phyloP scores from a whole-genome alignment of 2,797 vertebrate genomes.

The Anas bahamensis region DNA sequence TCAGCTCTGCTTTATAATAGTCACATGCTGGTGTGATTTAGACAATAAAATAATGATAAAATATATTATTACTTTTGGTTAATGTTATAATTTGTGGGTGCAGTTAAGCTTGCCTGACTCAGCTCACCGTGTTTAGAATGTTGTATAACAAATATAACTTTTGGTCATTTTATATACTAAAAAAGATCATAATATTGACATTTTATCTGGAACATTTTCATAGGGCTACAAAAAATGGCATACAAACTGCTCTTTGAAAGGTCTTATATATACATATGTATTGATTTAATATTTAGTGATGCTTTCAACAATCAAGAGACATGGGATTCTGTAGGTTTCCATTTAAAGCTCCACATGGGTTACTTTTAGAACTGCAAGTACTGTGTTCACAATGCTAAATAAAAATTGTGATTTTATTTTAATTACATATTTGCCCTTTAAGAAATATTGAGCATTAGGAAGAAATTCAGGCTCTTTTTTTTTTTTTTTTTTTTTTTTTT shows the following conservation, averaged over 20 bases:
- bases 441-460: neutral
- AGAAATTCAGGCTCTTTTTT: neutral
- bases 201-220: neutral
- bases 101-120: neutral
- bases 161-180: neutral
- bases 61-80: neutral
- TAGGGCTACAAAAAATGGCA: neutral
- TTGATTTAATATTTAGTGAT: conserved; percentile 59
- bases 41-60: neutral
- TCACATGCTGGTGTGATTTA: neutral
- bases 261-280: neutral
- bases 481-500: conserved; percentile 13
- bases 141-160: neutral
- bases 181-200: conserved; percentile 4
- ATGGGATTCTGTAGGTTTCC: conserved; percentile 1
- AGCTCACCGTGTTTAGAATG: neutral
- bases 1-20: neutral
- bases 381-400: neutral
- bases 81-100: neutral
- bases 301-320: conserved; percentile 48
- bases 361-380: neutral
- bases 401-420: neutral
- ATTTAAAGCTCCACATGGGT: neutral
- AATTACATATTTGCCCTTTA: conserved; percentile 12
- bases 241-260: conserved; percentile 14